Base-by-base conservation (phyloP, 2,797 vertebrate genomes). In the Triplophysa bombifrons region DNA sequence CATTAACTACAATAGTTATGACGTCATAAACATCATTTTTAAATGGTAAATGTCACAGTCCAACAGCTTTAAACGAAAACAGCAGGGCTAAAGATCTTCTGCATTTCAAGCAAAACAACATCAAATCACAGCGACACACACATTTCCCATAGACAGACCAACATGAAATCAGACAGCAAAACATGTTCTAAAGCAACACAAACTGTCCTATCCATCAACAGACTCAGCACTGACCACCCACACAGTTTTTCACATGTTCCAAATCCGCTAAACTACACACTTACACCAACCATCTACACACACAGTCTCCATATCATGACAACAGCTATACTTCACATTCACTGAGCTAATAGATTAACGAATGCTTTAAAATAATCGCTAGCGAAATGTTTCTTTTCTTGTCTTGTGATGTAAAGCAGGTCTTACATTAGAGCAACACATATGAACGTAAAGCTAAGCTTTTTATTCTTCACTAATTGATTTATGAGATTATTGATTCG, bases 401-500 rank as follows among this genome's bases (percentile, higher is more conserved):
- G 11, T 22, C 66, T 68, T 13, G 9, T 41, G 38, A 51, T 13
- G 2, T 27, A 53, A 2, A 3, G 46, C 44, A 70, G 58, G 60
- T n/a, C 46, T 61, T 38, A 53, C n/a, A 51, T 13, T 3, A 27
- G 64, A 50, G 65, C 60, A 56, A 30, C 34, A 20, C 56, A 74
- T 80, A 66, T 76, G 41, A 41, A 41, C 41, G 10, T 41, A 41
- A 41, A 41, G 41, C 41, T 74, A 86, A 85, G 89, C 85, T 78
- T 84, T 86, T 91, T 88, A 90, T 74, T 80, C 76, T 80, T 84
- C 86, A 81, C 85, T 83, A 88, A 75, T 64, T 65, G 88, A 90
- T 90, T 88, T 80, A 88, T 81, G 76, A 86, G 88, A 90, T 92
- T 86, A 90, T 80, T 0, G 50, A 82, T 78, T 85, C 71, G 81